Percentiles rank a stretch among this genome's conserved stretches.
Conservation (phyloP, 1,140 invertebrate genomes). For the Drosophila orena region DNA sequence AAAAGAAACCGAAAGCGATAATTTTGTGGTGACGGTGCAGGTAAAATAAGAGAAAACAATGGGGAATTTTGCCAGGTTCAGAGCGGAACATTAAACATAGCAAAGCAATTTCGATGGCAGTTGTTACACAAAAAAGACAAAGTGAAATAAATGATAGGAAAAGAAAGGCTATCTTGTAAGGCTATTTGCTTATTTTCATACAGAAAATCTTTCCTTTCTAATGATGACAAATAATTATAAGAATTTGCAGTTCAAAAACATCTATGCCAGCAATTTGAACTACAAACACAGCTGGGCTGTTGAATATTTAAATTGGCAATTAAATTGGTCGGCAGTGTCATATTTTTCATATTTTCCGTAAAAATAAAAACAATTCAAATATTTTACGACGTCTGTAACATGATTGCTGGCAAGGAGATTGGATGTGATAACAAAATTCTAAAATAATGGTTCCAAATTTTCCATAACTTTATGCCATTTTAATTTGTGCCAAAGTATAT, state of each 20-base stretch:
- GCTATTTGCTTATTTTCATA: not conserved
- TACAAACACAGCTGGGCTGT: constrained; percentile 1
- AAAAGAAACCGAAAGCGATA: constrained; percentile 47
- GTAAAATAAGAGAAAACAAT: not conserved
- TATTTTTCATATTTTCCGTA: not conserved
- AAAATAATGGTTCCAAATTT: not conserved
- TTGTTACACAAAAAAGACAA: too few relatives aligned
- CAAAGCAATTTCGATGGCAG: constrained; percentile 1
- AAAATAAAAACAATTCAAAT: not conserved
- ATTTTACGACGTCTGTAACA: not conserved
- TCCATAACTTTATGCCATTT: not conserved
- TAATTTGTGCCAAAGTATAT: too few relatives aligned
- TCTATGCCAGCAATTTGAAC: not conserved
- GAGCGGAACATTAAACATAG: not conserved
- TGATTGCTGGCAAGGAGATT: not conserved
- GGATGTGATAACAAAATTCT: constrained; percentile 4
- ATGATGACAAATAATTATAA: not conserved
- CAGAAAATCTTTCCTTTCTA: not conserved
- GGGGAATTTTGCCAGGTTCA: not conserved
- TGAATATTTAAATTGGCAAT: constrained; percentile 3
- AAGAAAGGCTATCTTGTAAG: not conserved
- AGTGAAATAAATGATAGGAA: not conserved
- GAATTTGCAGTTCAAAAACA: too few relatives aligned
- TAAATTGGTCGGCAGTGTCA: not conserved
- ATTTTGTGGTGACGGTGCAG: constrained; percentile 31